These are phyloP conservation scores for Ispidina lecontei DNA, from an alignment of 2,797 vertebrate genomes.

Conservation along the genomic window DNA sequence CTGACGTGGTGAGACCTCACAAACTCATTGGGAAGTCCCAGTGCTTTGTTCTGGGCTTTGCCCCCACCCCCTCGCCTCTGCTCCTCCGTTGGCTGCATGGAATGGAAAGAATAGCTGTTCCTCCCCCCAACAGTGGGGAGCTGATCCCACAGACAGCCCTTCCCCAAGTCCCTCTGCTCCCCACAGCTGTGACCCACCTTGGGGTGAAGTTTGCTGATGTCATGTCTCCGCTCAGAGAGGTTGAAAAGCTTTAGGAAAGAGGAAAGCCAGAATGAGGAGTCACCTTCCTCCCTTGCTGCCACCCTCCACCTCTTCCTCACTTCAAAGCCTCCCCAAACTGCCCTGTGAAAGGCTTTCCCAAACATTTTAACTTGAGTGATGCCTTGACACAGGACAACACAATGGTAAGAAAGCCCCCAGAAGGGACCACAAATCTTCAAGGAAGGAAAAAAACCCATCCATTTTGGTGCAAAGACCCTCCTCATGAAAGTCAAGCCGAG, in stretches of 20 bases:
- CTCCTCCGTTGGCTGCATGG: not conserved
- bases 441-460: not conserved
- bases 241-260: constrained; percentile 89
- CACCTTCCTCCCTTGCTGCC: not conserved
- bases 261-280: not conserved
- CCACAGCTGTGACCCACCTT: constrained; percentile 82
- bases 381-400: not conserved
- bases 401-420: not conserved
- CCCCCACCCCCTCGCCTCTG: not conserved
- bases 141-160: not conserved
- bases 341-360: not conserved
- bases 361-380: not conserved
- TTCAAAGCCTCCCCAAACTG: not conserved
- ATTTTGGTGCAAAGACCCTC: not conserved
- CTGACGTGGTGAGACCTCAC: not conserved
- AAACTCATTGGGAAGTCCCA: not conserved
- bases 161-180: not conserved
- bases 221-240: constrained; percentile 92
- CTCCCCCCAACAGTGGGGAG: not conserved
- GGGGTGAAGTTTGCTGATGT: constrained; percentile 90
- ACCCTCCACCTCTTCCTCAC: not conserved
- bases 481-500: not conserved
- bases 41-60: not conserved
- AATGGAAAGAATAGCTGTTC: not conserved
- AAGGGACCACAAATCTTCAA: not conserved